phyloP scores from a whole-genome alignment of 2,797 vertebrate genomes.

The Cuculus canorus region DNA sequence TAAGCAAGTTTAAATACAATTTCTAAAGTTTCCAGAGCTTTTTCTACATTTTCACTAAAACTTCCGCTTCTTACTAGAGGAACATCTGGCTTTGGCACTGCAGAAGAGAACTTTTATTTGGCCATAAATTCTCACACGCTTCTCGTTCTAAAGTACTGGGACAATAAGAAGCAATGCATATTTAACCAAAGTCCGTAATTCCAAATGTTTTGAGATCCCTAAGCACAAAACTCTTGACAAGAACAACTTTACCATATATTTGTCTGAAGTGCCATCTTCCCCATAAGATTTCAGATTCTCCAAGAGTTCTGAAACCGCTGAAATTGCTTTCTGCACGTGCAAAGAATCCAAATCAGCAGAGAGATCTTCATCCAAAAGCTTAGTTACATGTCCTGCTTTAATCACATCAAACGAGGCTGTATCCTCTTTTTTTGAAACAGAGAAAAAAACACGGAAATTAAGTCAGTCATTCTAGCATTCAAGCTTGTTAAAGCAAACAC shows the following conservation, averaged over 20 bases:
- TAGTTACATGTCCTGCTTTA: slow-evolving; percentile 87
- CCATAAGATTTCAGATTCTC: slow-evolving; percentile 80
- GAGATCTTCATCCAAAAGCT: slow-evolving; percentile 87
- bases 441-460: background rate
- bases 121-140: background rate
- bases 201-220: background rate
- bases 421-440: slow-evolving; percentile 54
- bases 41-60: background rate
- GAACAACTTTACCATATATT: slow-evolving; percentile 80
- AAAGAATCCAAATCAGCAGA: slow-evolving; percentile 84
- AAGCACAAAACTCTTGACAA: background rate
- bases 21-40: background rate
- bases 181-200: background rate
- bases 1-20: background rate
- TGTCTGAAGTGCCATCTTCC: slow-evolving; percentile 76
- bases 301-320: slow-evolving; percentile 81
- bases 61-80: background rate
- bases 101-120: background rate
- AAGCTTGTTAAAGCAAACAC: background rate
- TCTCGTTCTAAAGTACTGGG: background rate
- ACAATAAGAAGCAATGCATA: fast-evolving
- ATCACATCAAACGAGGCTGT: slow-evolving; percentile 62
- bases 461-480: background rate
- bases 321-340: slow-evolving; percentile 79
- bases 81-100: background rate